Evolutionary conservation across 2,797 vertebrate genomes (phyloP), one percentile per base, ranked within the genome.

Genomic region (Argyrosomus regius): DNA sequence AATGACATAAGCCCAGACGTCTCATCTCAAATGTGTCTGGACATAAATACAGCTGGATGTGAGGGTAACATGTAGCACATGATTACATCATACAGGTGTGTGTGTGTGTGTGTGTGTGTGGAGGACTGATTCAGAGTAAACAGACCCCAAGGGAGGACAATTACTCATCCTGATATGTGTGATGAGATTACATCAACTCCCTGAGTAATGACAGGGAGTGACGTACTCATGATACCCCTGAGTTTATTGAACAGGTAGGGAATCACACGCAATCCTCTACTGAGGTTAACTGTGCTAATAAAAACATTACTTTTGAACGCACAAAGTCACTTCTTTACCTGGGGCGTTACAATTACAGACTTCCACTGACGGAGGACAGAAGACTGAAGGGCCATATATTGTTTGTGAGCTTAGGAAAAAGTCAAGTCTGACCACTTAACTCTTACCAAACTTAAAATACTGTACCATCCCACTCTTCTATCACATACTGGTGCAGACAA

Each of bases 41-140:
- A 67, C 41, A 50, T 49, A 26, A n/a, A 54, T 2, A 71, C 74
- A 82, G 53, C 67, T 86, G 82, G 10, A n/a, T 50, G 31, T 35
- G 43, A 28, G 13, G 17, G 11, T n/a, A 35, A 26, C 14, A 3
- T 20, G 49, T 50, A 49, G 46, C 41, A 9, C 43, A 16, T 22
- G 26, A 67, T 80, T 5, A 87, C 81, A 12, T 89, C 87, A 90
- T 35, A 52, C 81, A 91, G 87, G 35, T 22, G 22, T 22, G 26
- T 26, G 35, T 39, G 88, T 90, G 35, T 22, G 22, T 22, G 26
- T 26, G 35, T 39, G 88, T 90, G 88, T 70, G 77, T 24, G 20
- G 10, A 43, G 9, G 61, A 12, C 71, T 89, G 84, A 89, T 13
- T 91, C 85, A 89, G 52, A 74, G 77, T 39, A 73, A 73, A 67